Percentiles rank a stretch among this genome's conserved stretches.
phyloP scores from a whole-genome alignment of 2,888 invertebrate genomes.

The Tenthredo distinguenda region DNA sequence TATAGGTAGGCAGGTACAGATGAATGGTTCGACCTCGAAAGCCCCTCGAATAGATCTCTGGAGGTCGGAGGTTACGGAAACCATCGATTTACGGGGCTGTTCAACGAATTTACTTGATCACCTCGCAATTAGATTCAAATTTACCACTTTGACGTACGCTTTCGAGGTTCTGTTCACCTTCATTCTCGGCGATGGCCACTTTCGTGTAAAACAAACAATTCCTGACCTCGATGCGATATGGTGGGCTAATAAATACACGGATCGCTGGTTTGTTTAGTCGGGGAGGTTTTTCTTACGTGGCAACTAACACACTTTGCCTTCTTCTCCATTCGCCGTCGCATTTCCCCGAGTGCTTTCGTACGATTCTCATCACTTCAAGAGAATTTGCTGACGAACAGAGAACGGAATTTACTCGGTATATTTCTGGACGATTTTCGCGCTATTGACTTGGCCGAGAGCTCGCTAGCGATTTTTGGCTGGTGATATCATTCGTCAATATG shows the following conservation, averaged over 20 bases:
- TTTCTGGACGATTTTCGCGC: neutral
- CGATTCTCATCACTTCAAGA: neutral
- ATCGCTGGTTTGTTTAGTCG: neutral
- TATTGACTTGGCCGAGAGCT: neutral
- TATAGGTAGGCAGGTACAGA: neutral
- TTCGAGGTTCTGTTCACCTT: neutral
- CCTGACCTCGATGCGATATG: neutral
- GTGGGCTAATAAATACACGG: neutral
- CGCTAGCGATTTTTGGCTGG: neutral
- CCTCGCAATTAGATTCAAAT: constrained; percentile 27
- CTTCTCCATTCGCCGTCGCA: neutral
- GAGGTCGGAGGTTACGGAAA: constrained; percentile 28
- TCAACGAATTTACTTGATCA: constrained; percentile 34
- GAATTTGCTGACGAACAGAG: neutral
- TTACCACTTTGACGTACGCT: constrained; percentile 13
- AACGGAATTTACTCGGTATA: neutral
- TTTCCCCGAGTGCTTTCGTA: neutral
- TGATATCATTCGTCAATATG: constrained; percentile 1
- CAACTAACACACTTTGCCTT: neutral
- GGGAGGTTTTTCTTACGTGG: neutral
- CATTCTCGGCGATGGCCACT: neutral
- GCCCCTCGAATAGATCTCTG: constrained; percentile 21
- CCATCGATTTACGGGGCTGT: constrained; percentile 22
- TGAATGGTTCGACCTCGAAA: constrained; percentile 34
- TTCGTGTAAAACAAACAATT: neutral